Conservation (phyloP, 2,113 vertebrate species). For the Gobio gobio region DNA sequence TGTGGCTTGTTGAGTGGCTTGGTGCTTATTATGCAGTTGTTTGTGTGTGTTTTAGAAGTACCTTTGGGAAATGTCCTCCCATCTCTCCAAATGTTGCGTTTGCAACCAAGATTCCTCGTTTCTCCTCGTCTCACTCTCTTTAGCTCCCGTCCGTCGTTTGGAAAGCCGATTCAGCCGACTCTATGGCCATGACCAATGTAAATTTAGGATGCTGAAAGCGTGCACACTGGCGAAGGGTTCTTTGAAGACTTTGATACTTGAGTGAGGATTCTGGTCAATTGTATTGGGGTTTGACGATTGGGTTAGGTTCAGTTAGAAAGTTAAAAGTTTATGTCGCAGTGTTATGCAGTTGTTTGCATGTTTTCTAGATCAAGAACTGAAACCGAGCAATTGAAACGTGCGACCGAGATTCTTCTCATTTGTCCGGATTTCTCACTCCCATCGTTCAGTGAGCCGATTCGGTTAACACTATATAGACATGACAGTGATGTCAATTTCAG, state of each 20-base stretch:
- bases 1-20: background rate
- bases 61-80: background rate
- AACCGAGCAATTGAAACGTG: too few species aligned
- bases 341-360: background rate
- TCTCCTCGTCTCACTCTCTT: background rate
- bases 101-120: background rate
- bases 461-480: constrained; percentile 68
- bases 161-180: constrained; percentile 64
- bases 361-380: background rate
- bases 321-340: background rate
- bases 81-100: background rate
- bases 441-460: constrained; percentile 57
- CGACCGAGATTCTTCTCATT: background rate
- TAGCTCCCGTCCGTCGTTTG: background rate
- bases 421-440: background rate
- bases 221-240: constrained; percentile 59
- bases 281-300: background rate
- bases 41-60: background rate
- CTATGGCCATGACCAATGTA: constrained; percentile 78
- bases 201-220: constrained; percentile 68
- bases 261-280: background rate
- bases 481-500: constrained; percentile 54
- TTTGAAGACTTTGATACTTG: constrained; percentile 14
- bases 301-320: background rate
- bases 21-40: background rate